phyloP scores from a whole-genome alignment of 2,113 vertebrate genomes.

The Erythrocercus mccallii region DNA sequence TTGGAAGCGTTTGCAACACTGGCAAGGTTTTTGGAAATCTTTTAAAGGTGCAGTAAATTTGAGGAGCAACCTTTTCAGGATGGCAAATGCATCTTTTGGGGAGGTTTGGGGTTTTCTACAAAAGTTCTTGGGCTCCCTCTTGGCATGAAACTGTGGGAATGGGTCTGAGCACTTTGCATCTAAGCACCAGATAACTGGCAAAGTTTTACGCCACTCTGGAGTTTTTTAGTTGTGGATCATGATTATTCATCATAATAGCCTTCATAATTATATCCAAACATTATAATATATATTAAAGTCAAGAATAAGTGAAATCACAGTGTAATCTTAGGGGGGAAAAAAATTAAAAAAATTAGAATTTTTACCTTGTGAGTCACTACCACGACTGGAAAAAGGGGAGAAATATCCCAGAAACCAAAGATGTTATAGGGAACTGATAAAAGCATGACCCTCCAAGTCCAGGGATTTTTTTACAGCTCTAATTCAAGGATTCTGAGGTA shows the following conservation, averaged over 20 bases:
- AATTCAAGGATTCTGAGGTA: not conserved
- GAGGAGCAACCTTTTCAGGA: not conserved
- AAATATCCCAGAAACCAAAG: not conserved
- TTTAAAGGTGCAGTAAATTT: not conserved
- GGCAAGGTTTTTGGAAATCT: not conserved
- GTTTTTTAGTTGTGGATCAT: fast-evolving
- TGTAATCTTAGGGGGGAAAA: not conserved
- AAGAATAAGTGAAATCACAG: not conserved
- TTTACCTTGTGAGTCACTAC: not conserved
- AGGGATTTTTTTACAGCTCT: not conserved
- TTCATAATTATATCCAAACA: fast-evolving
- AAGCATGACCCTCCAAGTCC: not conserved
- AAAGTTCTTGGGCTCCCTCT: not conserved
- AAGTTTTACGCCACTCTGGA: fast-evolving
- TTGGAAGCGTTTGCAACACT: not conserved
- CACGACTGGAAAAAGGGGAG: not conserved
- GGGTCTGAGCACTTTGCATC: not conserved
- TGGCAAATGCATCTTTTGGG: not conserved
- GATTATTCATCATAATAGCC: not conserved
- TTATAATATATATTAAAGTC: not conserved
- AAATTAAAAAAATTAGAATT: not conserved
- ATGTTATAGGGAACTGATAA: not conserved
- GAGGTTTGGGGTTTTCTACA: not conserved
- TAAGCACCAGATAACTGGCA: not conserved
- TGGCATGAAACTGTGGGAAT: not conserved